These are phyloP conservation scores for Crotalus horridus DNA, from an alignment of 2,113 vertebrate species.

Conservation along the genomic window DNA sequence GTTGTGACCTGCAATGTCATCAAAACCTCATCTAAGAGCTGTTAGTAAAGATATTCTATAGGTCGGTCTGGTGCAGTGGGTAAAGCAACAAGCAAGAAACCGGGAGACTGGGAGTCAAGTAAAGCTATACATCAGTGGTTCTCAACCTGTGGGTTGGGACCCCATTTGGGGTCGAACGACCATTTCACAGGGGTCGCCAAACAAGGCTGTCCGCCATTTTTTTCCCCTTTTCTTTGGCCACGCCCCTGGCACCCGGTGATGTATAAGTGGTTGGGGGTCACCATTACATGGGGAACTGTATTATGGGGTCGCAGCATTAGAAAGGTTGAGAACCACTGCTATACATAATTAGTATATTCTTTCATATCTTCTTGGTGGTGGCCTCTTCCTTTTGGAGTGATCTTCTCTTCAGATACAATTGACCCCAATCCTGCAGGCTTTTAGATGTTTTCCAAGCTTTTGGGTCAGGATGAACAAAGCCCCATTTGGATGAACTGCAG, in stretches of 20 bases:
- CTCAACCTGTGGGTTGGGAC: too few relatives aligned
- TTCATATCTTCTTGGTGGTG: not conserved
- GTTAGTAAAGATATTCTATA: not conserved
- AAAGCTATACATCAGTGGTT: not conserved
- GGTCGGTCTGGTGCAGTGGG: not conserved
- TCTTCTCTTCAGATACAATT: not conserved
- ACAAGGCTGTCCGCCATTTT: too few relatives aligned
- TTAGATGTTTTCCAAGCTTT: not conserved
- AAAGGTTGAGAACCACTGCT: too few relatives aligned
- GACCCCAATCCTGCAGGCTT: not conserved
- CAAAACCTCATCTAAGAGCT: not conserved
- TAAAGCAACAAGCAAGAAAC: not conserved
- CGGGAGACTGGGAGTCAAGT: not conserved
- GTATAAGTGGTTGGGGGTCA: too few relatives aligned
- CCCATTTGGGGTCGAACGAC: too few relatives aligned
- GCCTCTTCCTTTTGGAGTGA: not conserved
- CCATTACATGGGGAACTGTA: too few relatives aligned
- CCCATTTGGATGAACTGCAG: not conserved
- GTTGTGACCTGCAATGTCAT: not conserved
- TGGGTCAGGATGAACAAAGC: not conserved
- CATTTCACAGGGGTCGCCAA: too few relatives aligned
- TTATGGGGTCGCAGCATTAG: too few relatives aligned
- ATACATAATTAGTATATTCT: not conserved
- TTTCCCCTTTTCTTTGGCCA: too few relatives aligned
- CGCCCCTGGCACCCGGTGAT: too few relatives aligned